Percentiles rank a stretch among this genome's conserved stretches.
Evolutionary conservation across 2,888 invertebrate species (phyloP).

Genomic region (Prosapia bicincta): DNA sequence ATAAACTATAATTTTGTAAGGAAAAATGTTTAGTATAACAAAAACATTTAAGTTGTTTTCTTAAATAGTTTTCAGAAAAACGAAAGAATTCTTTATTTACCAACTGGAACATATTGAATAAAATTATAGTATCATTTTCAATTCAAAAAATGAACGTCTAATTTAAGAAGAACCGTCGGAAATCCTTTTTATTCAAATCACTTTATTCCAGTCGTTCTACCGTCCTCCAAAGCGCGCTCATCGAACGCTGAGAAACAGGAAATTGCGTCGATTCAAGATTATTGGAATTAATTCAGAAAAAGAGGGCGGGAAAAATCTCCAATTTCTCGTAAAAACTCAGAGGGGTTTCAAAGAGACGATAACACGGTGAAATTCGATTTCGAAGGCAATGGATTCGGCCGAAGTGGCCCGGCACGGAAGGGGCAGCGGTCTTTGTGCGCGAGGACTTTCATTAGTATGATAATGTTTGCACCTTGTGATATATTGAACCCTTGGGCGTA

Average conservation of each 20-base stretch:
- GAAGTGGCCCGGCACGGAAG: neutral
- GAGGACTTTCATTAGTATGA: constrained; percentile 38
- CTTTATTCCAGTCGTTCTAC: neutral
- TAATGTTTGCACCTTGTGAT: constrained; percentile 30
- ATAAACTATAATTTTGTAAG: too few relatives aligned
- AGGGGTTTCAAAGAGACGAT: neutral
- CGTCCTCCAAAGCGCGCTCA: neutral
- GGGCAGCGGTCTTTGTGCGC: constrained; percentile 10
- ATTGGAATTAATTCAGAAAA: neutral
- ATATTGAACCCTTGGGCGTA: neutral
- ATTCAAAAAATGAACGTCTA: too few relatives aligned
- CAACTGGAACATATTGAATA: too few relatives aligned
- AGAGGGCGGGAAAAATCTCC: neutral
- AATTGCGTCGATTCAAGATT: neutral
- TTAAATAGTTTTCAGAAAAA: too few relatives aligned
- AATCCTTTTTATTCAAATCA: neutral
- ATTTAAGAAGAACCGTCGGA: too few relatives aligned
- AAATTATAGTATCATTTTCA: too few relatives aligned
- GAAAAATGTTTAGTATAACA: too few relatives aligned
- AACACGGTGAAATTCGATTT: neutral
- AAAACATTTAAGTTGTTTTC: too few relatives aligned
- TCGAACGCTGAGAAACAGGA: neutral
- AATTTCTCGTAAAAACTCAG: neutral
- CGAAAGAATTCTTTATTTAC: too few relatives aligned
- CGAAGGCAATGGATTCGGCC: neutral